phyloP scores from a whole-genome alignment of 1,140 invertebrate species.

The Grapholita molesta region DNA sequence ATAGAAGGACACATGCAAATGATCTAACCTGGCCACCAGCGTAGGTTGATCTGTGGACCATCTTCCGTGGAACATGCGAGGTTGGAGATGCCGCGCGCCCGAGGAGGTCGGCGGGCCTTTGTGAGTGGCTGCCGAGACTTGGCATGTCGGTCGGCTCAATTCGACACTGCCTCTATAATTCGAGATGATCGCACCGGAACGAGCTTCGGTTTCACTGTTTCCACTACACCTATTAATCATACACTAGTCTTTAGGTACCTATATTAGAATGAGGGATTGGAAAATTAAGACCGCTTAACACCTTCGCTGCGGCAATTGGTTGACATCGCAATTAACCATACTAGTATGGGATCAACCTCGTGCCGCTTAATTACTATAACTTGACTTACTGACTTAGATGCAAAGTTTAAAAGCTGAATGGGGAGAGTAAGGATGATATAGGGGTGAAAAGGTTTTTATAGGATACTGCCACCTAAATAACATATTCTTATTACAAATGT shows the following conservation, averaged over 20 bases:
- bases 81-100: background rate
- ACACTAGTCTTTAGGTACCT: background rate
- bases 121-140: constrained; percentile 27
- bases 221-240: constrained; percentile 31
- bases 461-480: too few species aligned
- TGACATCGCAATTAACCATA: too few species aligned
- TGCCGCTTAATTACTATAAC: too few species aligned
- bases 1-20: constrained; percentile 58
- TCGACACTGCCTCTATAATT: constrained; percentile 48
- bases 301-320: too few species aligned
- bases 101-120: background rate
- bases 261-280: background rate
- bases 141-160: constrained; percentile 51
- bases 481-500: too few species aligned
- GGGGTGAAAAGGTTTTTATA: too few species aligned
- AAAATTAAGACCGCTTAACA: background rate
- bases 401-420: too few species aligned
- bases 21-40: constrained; percentile 24
- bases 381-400: too few species aligned
- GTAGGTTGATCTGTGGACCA: constrained; percentile 30
- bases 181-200: constrained; percentile 59
- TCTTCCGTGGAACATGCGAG: background rate
- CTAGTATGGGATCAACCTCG: too few species aligned
- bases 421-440: too few species aligned
- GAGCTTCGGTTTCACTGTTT: constrained; percentile 42